These are phyloP conservation scores for Psilopsiagon aurifrons DNA, from an alignment of 2,113 vertebrate species.

Conservation along the genomic window DNA sequence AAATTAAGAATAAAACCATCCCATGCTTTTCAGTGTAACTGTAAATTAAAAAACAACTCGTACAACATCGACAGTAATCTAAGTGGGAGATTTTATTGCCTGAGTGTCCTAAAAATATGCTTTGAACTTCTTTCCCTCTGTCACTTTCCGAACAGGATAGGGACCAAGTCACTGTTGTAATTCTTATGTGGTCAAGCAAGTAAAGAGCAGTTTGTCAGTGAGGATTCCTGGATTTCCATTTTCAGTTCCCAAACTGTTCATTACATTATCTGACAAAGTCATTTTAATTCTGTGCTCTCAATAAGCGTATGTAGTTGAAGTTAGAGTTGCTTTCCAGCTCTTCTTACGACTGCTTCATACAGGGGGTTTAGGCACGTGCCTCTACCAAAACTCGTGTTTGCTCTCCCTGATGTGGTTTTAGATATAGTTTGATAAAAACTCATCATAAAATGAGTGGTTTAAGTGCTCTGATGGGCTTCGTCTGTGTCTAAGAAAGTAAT, in stretches of 20 bases:
- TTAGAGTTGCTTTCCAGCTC: neutral
- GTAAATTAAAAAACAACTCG: slow-evolving; percentile 67
- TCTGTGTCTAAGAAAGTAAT: neutral
- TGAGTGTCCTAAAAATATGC: slow-evolving; percentile 17
- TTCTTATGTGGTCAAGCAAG: neutral
- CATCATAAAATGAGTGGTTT: accelerated
- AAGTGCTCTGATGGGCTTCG: neutral
- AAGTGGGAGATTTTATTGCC: slow-evolving; percentile 6
- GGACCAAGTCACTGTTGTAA: neutral
- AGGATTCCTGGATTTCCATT: neutral
- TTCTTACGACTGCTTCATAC: accelerated
- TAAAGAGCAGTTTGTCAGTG: neutral
- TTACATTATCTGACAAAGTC: neutral
- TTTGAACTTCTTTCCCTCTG: neutral
- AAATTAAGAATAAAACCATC: slow-evolving; percentile 62
- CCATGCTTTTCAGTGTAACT: slow-evolving; percentile 23
- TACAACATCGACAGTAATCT: neutral
- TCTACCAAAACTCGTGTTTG: neutral
- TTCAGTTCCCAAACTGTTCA: neutral
- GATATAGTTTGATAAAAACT: neutral
- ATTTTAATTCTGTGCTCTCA: accelerated
- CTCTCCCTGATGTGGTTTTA: neutral
- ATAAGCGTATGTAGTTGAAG: neutral
- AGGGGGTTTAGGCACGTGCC: neutral
- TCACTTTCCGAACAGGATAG: neutral